Conservation (phyloP, 2,797 vertebrate species). For the Acrossocheilus wenchowensis region DNA sequence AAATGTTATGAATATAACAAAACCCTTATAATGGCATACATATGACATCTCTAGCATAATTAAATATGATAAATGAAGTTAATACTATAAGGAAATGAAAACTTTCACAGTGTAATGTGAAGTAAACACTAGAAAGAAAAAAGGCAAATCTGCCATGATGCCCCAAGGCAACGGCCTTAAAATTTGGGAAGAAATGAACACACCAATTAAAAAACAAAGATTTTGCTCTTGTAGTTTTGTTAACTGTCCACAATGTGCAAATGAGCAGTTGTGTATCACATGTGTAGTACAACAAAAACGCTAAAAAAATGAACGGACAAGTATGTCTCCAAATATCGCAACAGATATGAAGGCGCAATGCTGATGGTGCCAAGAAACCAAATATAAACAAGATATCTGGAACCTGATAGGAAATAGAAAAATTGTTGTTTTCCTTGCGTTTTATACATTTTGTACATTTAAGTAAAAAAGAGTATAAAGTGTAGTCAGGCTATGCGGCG, state of each 20-base stretch:
- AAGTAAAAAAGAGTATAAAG: conserved; percentile 84
- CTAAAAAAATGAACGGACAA: conserved; percentile 77
- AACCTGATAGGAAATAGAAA: conserved; percentile 96
- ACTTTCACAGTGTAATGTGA: conserved; percentile 26
- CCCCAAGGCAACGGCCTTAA: conserved; percentile 47
- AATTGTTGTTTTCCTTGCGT: conserved; percentile 74
- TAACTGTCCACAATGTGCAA: conserved; percentile 83
- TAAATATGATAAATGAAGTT: conserved; percentile 44
- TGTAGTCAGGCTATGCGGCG: conserved; percentile 94
- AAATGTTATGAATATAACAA: conserved; percentile 20
- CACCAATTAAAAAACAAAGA: conserved; percentile 51
- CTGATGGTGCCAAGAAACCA: conserved; percentile 84
- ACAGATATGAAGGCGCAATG: conserved; percentile 89
- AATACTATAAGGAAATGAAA: conserved; percentile 30
- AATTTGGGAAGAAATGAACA: conserved; percentile 29
- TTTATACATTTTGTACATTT: conserved; percentile 84
- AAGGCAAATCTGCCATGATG: conserved; percentile 41
- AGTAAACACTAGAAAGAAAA: conserved; percentile 24
- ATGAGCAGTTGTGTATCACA: conserved; percentile 89
- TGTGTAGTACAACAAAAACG: conserved; percentile 80
- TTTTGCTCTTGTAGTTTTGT: conserved; percentile 71
- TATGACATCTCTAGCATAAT: conserved; percentile 37
- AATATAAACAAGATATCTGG: conserved; percentile 85
- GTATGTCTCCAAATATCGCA: conserved; percentile 86
- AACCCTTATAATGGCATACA: conserved; percentile 23